phyloP scores from a whole-genome alignment of 2,797 vertebrate species.

The Hapalemur alaotrensis region DNA sequence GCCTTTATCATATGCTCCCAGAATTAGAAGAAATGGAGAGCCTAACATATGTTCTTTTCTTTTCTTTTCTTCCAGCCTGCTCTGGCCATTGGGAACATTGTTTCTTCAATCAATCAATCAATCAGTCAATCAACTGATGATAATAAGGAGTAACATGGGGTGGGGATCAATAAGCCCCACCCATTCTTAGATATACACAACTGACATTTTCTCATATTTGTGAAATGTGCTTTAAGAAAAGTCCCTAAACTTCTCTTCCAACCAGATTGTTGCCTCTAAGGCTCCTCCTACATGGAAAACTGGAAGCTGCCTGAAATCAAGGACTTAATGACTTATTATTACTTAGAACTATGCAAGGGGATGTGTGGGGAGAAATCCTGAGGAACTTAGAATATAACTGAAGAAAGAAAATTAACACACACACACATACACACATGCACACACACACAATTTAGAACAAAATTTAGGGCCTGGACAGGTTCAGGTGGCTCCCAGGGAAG shows the following conservation, averaged over 20 bases:
- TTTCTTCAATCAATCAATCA: background rate
- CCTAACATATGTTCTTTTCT: background rate
- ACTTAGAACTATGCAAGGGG: background rate
- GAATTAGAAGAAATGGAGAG: constrained; percentile 16
- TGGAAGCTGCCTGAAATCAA: constrained; percentile 18
- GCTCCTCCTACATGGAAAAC: background rate
- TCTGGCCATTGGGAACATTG: background rate
- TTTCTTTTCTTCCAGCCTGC: background rate
- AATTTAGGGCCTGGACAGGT: background rate
- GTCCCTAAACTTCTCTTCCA: background rate
- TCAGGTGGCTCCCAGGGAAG: background rate
- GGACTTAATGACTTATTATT: background rate
- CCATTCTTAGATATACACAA: background rate
- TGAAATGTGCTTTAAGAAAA: constrained; percentile 30
- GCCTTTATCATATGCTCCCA: background rate
- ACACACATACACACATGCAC: background rate
- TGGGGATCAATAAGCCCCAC: background rate
- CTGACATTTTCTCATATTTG: background rate
- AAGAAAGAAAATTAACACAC: background rate
- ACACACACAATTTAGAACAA: background rate
- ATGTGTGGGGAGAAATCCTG: background rate
- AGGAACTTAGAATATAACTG: background rate
- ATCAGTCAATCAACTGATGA: background rate
- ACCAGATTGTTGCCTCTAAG: background rate
- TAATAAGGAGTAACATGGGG: background rate